Conservation (phyloP, 2,113 vertebrate species). For the Trogon melanurus region DNA sequence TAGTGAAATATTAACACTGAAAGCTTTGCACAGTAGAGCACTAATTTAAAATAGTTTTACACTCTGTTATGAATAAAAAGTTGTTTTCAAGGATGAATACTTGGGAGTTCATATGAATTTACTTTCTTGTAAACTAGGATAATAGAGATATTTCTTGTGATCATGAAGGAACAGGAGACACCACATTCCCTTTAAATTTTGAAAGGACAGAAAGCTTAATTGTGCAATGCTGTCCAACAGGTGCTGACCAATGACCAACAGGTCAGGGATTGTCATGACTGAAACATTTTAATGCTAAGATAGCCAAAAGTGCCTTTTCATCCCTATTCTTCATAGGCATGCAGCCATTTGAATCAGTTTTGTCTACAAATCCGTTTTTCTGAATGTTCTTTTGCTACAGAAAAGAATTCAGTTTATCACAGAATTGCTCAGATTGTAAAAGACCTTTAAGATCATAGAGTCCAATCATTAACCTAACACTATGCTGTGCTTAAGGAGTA, state of each 20-base stretch:
- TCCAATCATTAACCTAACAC: no score
- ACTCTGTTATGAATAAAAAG: not conserved
- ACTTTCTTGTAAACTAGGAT: not conserved
- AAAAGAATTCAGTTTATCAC: not conserved
- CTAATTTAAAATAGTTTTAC: constrained; percentile 11
- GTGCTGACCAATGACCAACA: not conserved
- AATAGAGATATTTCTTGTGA: not conserved
- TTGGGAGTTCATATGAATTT: not conserved
- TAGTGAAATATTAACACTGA: constrained; percentile 19
- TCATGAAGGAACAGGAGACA: not conserved
- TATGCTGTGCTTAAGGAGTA: not conserved
- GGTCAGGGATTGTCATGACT: not conserved
- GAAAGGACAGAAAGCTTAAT: not conserved
- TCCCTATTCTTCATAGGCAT: not conserved
- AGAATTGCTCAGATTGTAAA: no score
- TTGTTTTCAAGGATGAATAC: constrained; percentile 24
- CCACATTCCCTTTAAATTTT: constrained; percentile 2
- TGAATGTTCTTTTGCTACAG: not conserved
- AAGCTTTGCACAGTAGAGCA: not conserved
- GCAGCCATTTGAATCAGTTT: not conserved
- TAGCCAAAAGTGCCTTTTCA: not conserved
- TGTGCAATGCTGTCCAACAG: not conserved
- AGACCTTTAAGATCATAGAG: no score
- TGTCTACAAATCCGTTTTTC: not conserved
- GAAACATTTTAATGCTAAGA: constrained; percentile 19